Base-by-base conservation (phyloP, 2,113 vertebrate genomes). In the Caranx ignobilis region DNA sequence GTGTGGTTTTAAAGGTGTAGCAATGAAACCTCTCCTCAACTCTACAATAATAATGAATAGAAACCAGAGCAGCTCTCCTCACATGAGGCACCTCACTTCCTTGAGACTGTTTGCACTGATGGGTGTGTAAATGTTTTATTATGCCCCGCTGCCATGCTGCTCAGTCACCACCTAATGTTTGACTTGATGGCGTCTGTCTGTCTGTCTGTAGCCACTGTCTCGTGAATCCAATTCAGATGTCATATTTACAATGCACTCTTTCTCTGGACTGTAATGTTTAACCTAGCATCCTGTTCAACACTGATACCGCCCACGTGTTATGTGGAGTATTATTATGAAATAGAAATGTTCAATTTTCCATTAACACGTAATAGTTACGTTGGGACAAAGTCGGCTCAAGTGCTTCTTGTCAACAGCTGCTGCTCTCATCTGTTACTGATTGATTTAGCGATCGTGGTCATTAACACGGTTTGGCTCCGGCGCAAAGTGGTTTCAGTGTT, bases 91-190 rank as follows among this genome's bases (percentile, higher is more conserved):
- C 41, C 9, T 47, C 41, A 73, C 18, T 45, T 63, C 63, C 55
- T 35, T 8, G 35, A 54, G 8, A 60, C 43, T 71, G 66, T 79
- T 81, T 81, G 50, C 70, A 56, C 78, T 57, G 61, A 67, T 59
- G 71, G 75, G 65, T 63, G 82, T 84, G 71, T 71, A n/a, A 79
- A 71, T 82, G 78, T 84, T 84, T 84, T 71, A 78, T 79, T n/a
- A 71, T 54, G 65, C 69, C 48, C 31, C 21, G 50, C 56, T 47
- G 39, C 31, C 75, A 32, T 18, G 56, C 35, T 19, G 54, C 57
- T 19, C 19, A 31, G 21, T 45, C 69, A 71, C 62, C 16, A 32
- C 18, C 48, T 43, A n/a, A 6, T 74, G 72, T 75, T 81, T 78
- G 74, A 62, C 60, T 81, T 16, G 6, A 5, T 67, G 86, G 82